phyloP scores from a whole-genome alignment of 2,888 invertebrate species.

The Diplazon laetatorius region DNA sequence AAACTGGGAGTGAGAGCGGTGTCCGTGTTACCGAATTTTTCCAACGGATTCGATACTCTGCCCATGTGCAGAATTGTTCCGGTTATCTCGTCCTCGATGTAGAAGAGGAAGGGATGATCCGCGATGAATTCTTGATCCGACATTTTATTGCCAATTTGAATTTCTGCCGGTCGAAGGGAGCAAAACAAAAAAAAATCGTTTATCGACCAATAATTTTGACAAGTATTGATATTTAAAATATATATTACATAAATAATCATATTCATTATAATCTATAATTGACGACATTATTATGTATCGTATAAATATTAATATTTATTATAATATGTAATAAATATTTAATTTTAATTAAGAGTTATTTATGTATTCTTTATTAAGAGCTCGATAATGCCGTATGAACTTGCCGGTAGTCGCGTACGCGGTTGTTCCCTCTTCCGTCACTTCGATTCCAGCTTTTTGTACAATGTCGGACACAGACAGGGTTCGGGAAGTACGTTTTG shows the following conservation, averaged over 20 bases:
- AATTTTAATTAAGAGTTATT: too few species aligned
- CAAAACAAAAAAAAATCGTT: background rate
- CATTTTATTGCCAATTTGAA: constrained; percentile 89
- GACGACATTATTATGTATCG: too few species aligned
- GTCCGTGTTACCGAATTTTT: constrained; percentile 77
- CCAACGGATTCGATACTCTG: constrained; percentile 87
- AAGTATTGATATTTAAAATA: too few species aligned
- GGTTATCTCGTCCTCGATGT: constrained; percentile 89
- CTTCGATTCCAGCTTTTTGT: constrained; percentile 90
- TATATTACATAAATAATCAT: too few species aligned
- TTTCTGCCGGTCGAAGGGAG: constrained; percentile 82
- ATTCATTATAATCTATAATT: too few species aligned
- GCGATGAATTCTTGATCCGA: constrained; percentile 87
- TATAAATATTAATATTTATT: too few species aligned
- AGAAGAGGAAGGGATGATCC: constrained; percentile 90
- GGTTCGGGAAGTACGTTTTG: constrained; percentile 83
- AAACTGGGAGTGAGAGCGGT: constrained; percentile 44
- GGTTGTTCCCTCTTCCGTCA: constrained; percentile 89
- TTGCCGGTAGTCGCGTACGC: constrained; percentile 89
- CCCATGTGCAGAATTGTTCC: constrained; percentile 91
- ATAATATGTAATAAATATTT: too few species aligned
- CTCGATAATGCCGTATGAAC: too few species aligned
- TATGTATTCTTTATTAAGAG: too few species aligned
- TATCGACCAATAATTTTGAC: background rate
- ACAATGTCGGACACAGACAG: constrained; percentile 88